A percentile compares a stretch with the other conserved stretches of the same genome.
phyloP scores from a whole-genome alignment of 1,140 invertebrate species.

The Episyrphus balteatus region DNA sequence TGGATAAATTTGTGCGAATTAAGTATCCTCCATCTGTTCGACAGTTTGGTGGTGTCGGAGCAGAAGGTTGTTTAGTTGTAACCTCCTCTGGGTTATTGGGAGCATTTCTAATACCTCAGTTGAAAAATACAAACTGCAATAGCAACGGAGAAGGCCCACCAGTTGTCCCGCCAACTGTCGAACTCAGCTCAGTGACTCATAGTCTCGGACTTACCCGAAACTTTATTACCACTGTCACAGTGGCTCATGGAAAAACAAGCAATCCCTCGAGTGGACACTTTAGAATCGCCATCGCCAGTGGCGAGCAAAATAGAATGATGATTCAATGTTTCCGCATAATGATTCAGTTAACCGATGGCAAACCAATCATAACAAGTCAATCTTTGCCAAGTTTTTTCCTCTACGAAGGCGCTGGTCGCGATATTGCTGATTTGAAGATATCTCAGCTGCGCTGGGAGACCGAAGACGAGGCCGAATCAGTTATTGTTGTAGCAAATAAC shows the following conservation, averaged over 20 bases:
- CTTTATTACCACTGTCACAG: conserved; percentile 63
- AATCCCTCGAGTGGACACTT: conserved; percentile 59
- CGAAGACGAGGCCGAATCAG: conserved; percentile 68
- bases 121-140: conserved; percentile 33
- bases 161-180: conserved; percentile 24
- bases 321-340: conserved; percentile 56
- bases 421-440: conserved; percentile 39
- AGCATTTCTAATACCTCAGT: conserved; percentile 50
- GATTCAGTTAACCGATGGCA: conserved; percentile 42
- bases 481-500: conserved; percentile 58
- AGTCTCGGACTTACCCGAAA: conserved; percentile 61
- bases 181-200: conserved; percentile 44
- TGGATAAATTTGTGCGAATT: conserved; percentile 71
- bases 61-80: conserved; percentile 70
- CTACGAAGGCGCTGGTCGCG: conserved; percentile 46
- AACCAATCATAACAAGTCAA: conserved; percentile 53
- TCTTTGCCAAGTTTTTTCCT: conserved; percentile 73
- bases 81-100: conserved; percentile 76
- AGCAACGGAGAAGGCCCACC: conserved; percentile 12
- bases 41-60: conserved; percentile 69
- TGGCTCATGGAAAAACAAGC: conserved; percentile 30
- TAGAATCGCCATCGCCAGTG: conserved; percentile 54
- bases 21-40: conserved; percentile 68
- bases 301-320: conserved; percentile 48
- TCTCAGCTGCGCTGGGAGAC: conserved; percentile 70